Base-by-base conservation (phyloP, 2,888 invertebrate genomes). In the Athalia cordata region DNA sequence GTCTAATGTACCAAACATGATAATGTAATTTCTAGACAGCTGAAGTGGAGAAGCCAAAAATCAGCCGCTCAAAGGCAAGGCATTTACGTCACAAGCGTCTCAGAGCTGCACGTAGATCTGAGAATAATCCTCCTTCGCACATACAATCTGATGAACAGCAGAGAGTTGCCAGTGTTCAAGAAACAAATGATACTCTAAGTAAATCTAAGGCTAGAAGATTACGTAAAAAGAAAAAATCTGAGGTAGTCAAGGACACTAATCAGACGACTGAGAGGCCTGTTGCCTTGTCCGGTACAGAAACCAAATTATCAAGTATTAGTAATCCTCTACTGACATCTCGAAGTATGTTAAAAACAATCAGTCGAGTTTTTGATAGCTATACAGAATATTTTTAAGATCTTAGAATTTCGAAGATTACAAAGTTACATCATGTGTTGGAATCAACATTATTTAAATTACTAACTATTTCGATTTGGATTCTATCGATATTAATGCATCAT, bases 51-150 rank as follows among this genome's bases (percentile, higher is more conserved):
- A 74, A 78, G 57, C 82, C 81, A 47, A 86, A 85, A 80, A 77
- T 86, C 75, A 85, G 83, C 66, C 84, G 86, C 47, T 86, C 88
- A 11, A 78, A 82, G 72, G 88, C 88, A 3, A 85, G 89, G 75
- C 88, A 88, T 81, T 81, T 87, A 49, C 85, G 89, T 59, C 81
- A 88, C 68, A 88, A 87, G 77, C 85, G 85, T 66, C 81, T 88
- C 78, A 82, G 84, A 61, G 84, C 84, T 68, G 88, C 88, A 49
- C 83, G 87, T 7, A 85, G 81, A 80, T 83, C 83, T 15, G 82
- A 83, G 4, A 80, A 84, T 70, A 78, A 81, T 57, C 70, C 78
- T n/a, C n/a, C 75, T 45, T 61, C 43, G 9, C 52, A 62, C 15
- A 4, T 4, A 59, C 4, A 77, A 76, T 45, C 47, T 74, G 0